These are phyloP conservation scores for Ceuthmochares aereus DNA, from an alignment of 2,113 vertebrate genomes.

Conservation along the genomic window DNA sequence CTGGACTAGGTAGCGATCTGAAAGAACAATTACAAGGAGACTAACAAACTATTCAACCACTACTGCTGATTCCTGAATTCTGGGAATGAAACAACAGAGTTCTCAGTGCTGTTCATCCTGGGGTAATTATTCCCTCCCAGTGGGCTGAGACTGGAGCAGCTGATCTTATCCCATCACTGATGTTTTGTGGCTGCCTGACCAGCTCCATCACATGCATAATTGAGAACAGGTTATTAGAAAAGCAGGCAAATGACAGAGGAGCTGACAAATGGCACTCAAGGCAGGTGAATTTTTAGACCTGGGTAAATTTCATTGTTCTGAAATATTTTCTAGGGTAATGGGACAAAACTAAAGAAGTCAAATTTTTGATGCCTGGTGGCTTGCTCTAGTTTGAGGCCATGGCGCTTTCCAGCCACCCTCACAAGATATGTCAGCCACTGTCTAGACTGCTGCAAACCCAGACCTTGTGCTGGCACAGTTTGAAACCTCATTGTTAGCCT, in stretches of 20 bases:
- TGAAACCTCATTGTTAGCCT: background rate
- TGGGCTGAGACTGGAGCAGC: background rate
- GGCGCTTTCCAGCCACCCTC: background rate
- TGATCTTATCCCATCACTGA: background rate
- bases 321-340: background rate
- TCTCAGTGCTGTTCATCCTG: background rate
- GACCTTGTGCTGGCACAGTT: background rate
- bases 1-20: background rate
- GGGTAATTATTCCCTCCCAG: background rate
- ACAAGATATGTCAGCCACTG: background rate
- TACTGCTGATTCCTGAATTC: background rate
- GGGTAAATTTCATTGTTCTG: background rate
- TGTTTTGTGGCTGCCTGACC: background rate
- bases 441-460: conserved; percentile 39
- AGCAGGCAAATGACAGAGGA: background rate
- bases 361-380: background rate
- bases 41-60: background rate
- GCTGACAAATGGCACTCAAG: background rate
- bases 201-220: background rate
- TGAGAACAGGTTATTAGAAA: background rate
- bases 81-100: background rate
- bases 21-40: background rate
- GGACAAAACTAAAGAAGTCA: background rate
- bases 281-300: background rate
- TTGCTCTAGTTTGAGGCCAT: background rate